These are phyloP conservation scores for Crax fasciolata DNA, from an alignment of 2,797 vertebrate genomes.

Conservation along the genomic window DNA sequence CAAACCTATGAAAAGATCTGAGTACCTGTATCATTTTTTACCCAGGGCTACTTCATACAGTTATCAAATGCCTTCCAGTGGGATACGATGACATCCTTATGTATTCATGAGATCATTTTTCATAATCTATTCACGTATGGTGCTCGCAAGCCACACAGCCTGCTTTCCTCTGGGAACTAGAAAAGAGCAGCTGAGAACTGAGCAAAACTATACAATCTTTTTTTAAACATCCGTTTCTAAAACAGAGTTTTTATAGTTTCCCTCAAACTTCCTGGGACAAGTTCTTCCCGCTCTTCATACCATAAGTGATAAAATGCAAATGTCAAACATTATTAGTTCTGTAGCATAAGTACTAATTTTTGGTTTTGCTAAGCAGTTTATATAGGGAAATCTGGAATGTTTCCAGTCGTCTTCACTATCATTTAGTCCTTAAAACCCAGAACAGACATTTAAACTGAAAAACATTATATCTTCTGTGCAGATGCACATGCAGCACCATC, in stretches of 20 bases:
- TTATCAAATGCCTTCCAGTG: conserved; percentile 70
- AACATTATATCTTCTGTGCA: conserved; percentile 81
- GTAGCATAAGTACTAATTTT: conserved; percentile 83
- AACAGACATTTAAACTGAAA: conserved; percentile 83
- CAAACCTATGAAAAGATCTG: conserved; percentile 59
- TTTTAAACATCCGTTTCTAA: conserved; percentile 60
- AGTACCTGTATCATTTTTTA: conserved; percentile 46
- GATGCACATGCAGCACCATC: conserved; percentile 77
- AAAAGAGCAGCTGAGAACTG: conserved; percentile 64
- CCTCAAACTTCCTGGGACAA: conserved; percentile 69
- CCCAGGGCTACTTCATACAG: conserved; percentile 65
- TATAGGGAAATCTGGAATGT: conserved; percentile 80
- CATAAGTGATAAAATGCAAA: conserved; percentile 79
- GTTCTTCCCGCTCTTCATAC: conserved; percentile 69
- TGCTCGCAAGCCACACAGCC: conserved; percentile 55
- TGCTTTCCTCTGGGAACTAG: conserved; percentile 66
- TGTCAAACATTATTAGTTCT: conserved; percentile 85
- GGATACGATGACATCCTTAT: conserved; percentile 72
- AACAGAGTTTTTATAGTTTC: conserved; percentile 58
- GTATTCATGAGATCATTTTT: conserved; percentile 75
- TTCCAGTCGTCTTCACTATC: conserved; percentile 84
- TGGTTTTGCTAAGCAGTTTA: conserved; percentile 77
- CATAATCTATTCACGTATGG: conserved; percentile 74
- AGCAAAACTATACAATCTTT: conserved; percentile 35
- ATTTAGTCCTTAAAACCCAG: conserved; percentile 85